Conservation (phyloP, 2,797 vertebrate species). For the Halcyon chelicuti region DNA sequence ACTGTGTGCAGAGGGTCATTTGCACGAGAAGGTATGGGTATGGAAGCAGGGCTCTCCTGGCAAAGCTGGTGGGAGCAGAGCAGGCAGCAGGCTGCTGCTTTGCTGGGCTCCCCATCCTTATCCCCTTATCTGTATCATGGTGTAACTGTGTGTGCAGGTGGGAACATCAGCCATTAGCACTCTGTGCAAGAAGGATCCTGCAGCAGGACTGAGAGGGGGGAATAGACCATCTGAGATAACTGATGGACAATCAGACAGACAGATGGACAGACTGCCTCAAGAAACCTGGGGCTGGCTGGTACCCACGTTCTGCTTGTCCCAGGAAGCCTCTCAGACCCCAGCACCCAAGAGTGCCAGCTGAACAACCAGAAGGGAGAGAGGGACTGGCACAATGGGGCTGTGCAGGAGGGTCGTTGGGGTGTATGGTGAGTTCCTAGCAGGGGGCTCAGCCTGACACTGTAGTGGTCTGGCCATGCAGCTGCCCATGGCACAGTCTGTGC, state of each 20-base stretch:
- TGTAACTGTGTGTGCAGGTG: neutral
- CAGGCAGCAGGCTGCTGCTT: neutral
- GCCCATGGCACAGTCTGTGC: neutral
- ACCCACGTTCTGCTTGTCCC: neutral
- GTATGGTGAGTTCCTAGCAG: neutral
- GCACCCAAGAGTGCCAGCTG: neutral
- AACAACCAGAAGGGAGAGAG: neutral
- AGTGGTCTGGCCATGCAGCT: neutral
- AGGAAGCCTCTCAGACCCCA: neutral
- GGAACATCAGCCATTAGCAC: neutral
- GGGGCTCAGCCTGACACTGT: neutral
- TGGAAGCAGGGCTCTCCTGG: neutral
- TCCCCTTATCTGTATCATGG: neutral
- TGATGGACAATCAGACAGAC: neutral
- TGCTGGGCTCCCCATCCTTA: neutral
- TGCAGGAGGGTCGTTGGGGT: accelerated
- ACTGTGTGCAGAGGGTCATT: neutral
- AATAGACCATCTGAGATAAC: neutral
- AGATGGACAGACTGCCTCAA: neutral
- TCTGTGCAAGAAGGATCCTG: neutral
- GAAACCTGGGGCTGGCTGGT: neutral
- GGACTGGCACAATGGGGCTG: accelerated
- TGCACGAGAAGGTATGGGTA: neutral
- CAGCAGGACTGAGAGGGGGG: accelerated
- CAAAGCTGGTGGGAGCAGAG: neutral